Base-by-base conservation (phyloP, 2,888 invertebrate genomes). In the Malthinus flaveolus region DNA sequence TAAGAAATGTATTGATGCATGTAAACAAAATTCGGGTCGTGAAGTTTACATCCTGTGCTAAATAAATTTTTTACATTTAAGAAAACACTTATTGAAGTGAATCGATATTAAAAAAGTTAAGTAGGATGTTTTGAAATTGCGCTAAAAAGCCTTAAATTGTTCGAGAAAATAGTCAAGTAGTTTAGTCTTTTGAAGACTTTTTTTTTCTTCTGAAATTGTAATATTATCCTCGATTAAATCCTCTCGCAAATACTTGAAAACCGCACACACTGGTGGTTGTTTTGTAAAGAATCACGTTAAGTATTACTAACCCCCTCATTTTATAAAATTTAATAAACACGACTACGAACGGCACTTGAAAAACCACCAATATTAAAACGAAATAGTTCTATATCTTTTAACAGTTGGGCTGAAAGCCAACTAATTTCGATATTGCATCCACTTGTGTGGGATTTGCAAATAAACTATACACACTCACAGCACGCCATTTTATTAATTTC, bases 11-110 rank as follows among this genome's bases (percentile, higher is more conserved):
- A n/a, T n/a, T 23, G 5, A 23, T 5, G 2, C 3, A 23, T 23
- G 5, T 23, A 23, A 23, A 5, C 5, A 23, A 23, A 23, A 23
- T 23, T 23, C 11, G 34, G 57, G 46, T 47, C 47, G 66, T 63
- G 71, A 73, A 72, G 73, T 73, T 73, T 74, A 72, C 71, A 73
- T 75, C 72, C 75, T 70, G 66, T 72, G 69, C 12, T 9, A 74
- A 76, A 74, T 74, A 72, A 74, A 69, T 65, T 70, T 68, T 71
- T 67, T 73, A 73, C n/a, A n/a, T 74, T 70, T 72, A 60, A 67
- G 69, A 73, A 23, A 23, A 23, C 2, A 23, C 58, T 65, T 68
- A 70, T 60, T 71, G 69, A 63, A 63, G 68, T 70, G 73, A 71
- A 61, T 69, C 68, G 71, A 42, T 54, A 54, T 50, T 51, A 34